These are phyloP conservation scores for Pterois miles DNA, from an alignment of 2,797 vertebrate species.

Conservation along the genomic window DNA sequence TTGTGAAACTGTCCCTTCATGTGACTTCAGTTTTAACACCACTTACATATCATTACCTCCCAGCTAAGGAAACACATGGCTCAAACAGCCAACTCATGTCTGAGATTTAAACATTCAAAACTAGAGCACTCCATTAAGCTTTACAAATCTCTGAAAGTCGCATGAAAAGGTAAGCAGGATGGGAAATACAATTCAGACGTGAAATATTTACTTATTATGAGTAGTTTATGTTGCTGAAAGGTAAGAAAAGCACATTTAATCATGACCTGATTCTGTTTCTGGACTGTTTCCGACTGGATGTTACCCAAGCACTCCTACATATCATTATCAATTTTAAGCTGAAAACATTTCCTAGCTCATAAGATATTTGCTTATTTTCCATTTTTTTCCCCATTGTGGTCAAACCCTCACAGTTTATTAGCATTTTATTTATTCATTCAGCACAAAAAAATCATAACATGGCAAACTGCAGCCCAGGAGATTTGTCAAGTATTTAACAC, in stretches of 20 bases:
- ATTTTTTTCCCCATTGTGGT: too few relatives aligned
- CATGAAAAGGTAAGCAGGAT: not conserved
- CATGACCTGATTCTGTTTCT: not conserved
- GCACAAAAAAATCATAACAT: too few relatives aligned
- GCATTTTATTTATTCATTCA: too few relatives aligned
- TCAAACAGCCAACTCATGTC: not conserved
- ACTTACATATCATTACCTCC: not conserved
- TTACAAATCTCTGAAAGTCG: constrained; percentile 11
- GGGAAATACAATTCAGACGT: not conserved
- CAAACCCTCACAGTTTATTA: too few relatives aligned
- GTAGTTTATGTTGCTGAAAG: not conserved
- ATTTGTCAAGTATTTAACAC: too few relatives aligned
- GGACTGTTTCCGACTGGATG: not conserved
- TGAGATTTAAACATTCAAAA: constrained; percentile 4
- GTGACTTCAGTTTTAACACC: not conserved
- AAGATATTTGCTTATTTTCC: not conserved
- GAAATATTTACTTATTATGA: not conserved
- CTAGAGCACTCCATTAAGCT: constrained; percentile 9
- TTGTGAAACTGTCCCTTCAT: not conserved
- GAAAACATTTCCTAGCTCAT: not conserved
- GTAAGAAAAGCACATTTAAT: not conserved
- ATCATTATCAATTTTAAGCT: not conserved
- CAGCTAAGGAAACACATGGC: not conserved
- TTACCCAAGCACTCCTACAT: not conserved
- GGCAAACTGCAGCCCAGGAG: too few relatives aligned